phyloP scores from a whole-genome alignment of 2,888 invertebrate genomes.

The Scaptomyza caliginosa region DNA sequence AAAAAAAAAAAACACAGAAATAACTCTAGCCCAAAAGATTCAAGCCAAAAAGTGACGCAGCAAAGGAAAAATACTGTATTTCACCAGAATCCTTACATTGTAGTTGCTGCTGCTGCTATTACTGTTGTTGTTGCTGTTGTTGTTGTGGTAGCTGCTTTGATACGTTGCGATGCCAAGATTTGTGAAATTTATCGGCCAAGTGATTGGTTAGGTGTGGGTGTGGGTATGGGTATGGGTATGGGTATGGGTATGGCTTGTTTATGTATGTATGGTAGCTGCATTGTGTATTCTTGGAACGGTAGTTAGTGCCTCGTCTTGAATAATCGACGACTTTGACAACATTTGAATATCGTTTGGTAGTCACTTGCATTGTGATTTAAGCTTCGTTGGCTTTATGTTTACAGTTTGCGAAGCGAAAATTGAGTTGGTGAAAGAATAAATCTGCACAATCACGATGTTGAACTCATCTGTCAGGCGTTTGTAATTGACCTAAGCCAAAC shows the following conservation, averaged over 20 bases:
- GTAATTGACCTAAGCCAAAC: slow-evolving; percentile 67
- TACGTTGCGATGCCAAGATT: slow-evolving; percentile 77
- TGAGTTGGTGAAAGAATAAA: slow-evolving; percentile 66
- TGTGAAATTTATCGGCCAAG: slow-evolving; percentile 81
- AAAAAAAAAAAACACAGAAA: too few species aligned
- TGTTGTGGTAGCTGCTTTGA: slow-evolving; percentile 38
- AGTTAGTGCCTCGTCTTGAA: slow-evolving; percentile 66
- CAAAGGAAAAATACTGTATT: slow-evolving; percentile 59
- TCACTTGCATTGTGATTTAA: slow-evolving; percentile 22
- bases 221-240: slow-evolving; percentile 58
- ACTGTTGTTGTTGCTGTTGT: slow-evolving; percentile 17
- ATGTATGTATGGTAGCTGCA: not conserved
- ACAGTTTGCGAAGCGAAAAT: slow-evolving; percentile 36
- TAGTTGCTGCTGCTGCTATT: slow-evolving; percentile 25
- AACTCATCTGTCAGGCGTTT: slow-evolving; percentile 73
- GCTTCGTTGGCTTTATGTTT: not conserved
- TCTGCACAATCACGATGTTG: slow-evolving; percentile 70
- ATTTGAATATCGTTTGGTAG: slow-evolving; percentile 72
- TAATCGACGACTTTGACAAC: slow-evolving; percentile 76
- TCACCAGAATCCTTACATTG: slow-evolving; percentile 52
- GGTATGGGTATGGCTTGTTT: slow-evolving; percentile 12
- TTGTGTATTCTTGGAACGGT: slow-evolving; percentile 69
- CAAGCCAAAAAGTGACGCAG: slow-evolving; percentile 51
- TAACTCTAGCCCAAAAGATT: slow-evolving; percentile 23
- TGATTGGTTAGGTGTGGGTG: slow-evolving; percentile 69